These are phyloP conservation scores for Pocillopora meandrina DNA, from an alignment of 92 coral and sea anemone genomes.

Conservation along the genomic window DNA sequence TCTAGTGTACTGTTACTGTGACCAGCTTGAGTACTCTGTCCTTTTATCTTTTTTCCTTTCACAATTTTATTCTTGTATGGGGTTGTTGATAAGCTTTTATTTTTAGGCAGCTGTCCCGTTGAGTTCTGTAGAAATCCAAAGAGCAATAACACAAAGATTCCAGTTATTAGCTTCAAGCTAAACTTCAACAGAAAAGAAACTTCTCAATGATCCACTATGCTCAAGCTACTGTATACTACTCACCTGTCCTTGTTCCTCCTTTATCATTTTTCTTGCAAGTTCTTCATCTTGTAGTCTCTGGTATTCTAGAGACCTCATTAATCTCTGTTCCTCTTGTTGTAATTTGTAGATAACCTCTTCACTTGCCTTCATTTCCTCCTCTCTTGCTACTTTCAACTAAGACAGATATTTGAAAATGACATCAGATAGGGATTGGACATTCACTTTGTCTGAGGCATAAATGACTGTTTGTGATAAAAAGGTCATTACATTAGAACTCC, in stretches of 20 bases:
- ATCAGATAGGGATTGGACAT: neutral
- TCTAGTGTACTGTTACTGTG: slow-evolving; percentile 61
- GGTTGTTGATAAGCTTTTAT: slow-evolving; percentile 26
- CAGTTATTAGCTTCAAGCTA: neutral
- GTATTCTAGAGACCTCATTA: slow-evolving; percentile 53
- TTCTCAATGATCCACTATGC: too few species aligned
- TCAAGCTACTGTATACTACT: neutral
- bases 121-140: slow-evolving; percentile 30
- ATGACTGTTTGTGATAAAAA: too few species aligned
- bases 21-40: slow-evolving; percentile 28
- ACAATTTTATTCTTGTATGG: slow-evolving; percentile 12
- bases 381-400: slow-evolving; percentile 76
- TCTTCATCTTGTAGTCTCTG: slow-evolving; percentile 83
- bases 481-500: too few species aligned
- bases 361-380: slow-evolving; percentile 83
- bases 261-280: slow-evolving; percentile 69
- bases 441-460: too few species aligned
- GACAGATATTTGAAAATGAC: neutral
- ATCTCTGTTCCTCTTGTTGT: slow-evolving; percentile 67
- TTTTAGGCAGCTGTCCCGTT: slow-evolving; percentile 28
- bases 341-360: slow-evolving; percentile 73
- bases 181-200: too few species aligned
- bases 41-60: slow-evolving; percentile 48
- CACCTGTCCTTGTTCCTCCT: slow-evolving; percentile 52
- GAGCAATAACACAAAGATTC: neutral